phyloP scores from a whole-genome alignment of 2,113 vertebrate species.

The Paratilapia polleni region DNA sequence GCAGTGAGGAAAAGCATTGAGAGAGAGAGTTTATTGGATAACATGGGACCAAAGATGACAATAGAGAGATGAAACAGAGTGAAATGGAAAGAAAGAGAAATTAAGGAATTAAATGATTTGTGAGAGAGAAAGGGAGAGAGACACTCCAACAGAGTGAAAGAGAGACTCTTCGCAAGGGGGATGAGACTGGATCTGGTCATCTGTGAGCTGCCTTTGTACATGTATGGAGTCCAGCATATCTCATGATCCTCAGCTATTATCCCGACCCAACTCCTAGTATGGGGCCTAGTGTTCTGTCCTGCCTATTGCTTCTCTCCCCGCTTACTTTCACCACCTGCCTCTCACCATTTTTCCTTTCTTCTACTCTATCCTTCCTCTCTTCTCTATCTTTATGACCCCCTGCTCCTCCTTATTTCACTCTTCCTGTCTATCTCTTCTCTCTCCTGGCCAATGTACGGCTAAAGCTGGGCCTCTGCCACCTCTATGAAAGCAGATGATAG shows the following conservation, averaged over 20 bases:
- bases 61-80: constrained; percentile 46
- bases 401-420: constrained; percentile 23
- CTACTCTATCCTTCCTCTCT: constrained; percentile 3
- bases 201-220: constrained; percentile 59
- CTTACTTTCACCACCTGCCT: background rate
- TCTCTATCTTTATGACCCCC: background rate
- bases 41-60: constrained; percentile 42
- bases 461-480: constrained; percentile 56
- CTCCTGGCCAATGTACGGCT: constrained; percentile 46
- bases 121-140: constrained; percentile 20
- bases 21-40: constrained; percentile 51
- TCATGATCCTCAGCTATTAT: constrained; percentile 58
- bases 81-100: constrained; percentile 42
- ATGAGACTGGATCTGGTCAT: constrained; percentile 57
- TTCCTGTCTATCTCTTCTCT: constrained; percentile 10
- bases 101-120: constrained; percentile 43
- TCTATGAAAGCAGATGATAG: constrained; percentile 66
- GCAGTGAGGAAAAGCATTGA: constrained; percentile 47
- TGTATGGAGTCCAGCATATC: constrained; percentile 54
- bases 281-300: constrained; percentile 31
- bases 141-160: constrained; percentile 16
- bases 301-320: background rate
- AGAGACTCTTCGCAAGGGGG: constrained; percentile 57
- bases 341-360: constrained; percentile 3
- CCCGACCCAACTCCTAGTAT: constrained; percentile 36